Base-by-base conservation (phyloP, 2,888 invertebrate genomes). In the Drosophila sordidapex region DNA sequence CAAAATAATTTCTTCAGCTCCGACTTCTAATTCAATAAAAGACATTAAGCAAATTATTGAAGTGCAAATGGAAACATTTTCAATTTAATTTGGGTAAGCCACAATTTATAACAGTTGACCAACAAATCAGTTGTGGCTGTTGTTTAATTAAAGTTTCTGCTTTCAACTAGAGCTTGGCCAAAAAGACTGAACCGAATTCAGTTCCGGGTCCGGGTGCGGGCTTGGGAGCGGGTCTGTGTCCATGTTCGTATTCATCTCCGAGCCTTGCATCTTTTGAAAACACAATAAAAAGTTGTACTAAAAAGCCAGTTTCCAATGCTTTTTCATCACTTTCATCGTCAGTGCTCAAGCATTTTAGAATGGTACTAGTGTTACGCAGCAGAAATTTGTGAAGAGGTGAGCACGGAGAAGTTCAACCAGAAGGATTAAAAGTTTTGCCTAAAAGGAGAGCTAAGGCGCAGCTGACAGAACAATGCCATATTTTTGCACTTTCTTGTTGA, bases 361-460 rank as follows among this genome's bases (percentile, higher is more conserved):
- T 46, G 51, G 40, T 25, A 38, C n/a, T 15, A 8, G 46, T 13
- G 13, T 13, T 31, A 54, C 46, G 43, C 57, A 40, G 29, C 15
- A 51, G 36, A 62, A 63, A 62, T 33, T 40, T 21, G 18, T 54
- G 31, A 53, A 33, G 35, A 15, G 69, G 4, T 21, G 46, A 46
- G 15, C 13, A 21, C 64, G 40, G 65, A 87, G 76, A 89, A 86
- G 70, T 88, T 81, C 65, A 79, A 67, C 71, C 73, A 72, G 74
- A 79, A 76, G 84, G 84, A 84, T 87, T 87, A 79, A 89, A 85
- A 81, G 79, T 85, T 89, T 89, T 61, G 3, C 74, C 67, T 70
- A 79, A 89, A 89, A 71, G 69, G 51, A 64, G 60, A 69, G 51
- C 73, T 64, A 65, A 75, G 65, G 69, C 76, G 36, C 7, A 64